Evolutionary conservation across 2,797 vertebrate genomes (phyloP).

Genomic region (Hoplostethus mediterraneus): DNA sequence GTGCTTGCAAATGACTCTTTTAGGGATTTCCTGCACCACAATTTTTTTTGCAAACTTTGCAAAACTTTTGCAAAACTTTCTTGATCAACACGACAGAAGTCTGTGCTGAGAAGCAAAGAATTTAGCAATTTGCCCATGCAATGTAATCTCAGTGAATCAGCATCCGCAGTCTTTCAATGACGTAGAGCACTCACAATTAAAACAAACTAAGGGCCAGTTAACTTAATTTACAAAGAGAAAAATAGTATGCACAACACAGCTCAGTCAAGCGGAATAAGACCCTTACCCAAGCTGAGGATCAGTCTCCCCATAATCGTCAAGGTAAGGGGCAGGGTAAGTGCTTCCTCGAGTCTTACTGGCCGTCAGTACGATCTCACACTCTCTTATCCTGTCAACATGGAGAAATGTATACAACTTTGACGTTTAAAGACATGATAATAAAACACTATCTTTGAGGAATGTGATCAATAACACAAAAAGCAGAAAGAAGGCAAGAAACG

Average conservation of each 20-base stretch:
- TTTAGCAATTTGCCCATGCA: not conserved
- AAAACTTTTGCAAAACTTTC: not conserved
- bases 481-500: not conserved
- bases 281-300: slow-evolving; percentile 94
- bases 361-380: slow-evolving; percentile 95
- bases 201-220: not conserved
- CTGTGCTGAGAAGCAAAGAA: too few species aligned
- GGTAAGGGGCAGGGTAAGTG: slow-evolving; percentile 94
- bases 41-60: too few species aligned
- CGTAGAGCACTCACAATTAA: not conserved
- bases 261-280: not conserved
- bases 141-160: not conserved
- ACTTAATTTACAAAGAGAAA: not conserved
- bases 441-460: not conserved
- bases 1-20: not conserved
- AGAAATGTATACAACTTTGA: not conserved
- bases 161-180: not conserved
- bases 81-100: not conserved
- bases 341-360: slow-evolving; percentile 95
- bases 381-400: slow-evolving; percentile 88
- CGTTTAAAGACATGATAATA: not conserved
- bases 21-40: not conserved
- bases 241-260: not conserved
- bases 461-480: not conserved
- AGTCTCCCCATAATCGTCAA: slow-evolving; percentile 99